Percentiles rank a stretch among this genome's conserved stretches.
Conservation (phyloP, 37 sponge, comb jelly and placozoan species). For the Chondrosia reniformis region DNA sequence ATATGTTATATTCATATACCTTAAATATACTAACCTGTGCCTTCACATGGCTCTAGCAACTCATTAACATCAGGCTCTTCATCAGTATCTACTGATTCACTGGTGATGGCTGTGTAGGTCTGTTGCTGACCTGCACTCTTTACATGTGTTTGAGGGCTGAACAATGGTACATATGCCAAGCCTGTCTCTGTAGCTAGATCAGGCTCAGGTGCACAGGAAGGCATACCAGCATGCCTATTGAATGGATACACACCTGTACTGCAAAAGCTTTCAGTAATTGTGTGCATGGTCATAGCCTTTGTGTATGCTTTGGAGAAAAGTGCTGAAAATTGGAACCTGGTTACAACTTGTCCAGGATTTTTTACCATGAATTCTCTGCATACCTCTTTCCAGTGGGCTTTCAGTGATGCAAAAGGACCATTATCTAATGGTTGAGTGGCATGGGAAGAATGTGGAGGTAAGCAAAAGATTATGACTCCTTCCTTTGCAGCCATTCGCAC, state of each 20-base stretch:
- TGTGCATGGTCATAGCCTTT: neutral
- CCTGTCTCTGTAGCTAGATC: neutral
- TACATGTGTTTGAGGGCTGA: neutral
- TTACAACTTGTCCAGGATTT: conserved; percentile 12
- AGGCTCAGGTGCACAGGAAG: neutral
- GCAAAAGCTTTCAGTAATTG: neutral
- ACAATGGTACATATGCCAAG: neutral
- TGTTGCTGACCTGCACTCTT: neutral
- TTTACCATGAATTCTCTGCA: conserved; percentile 10
- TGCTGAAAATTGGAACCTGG: neutral
- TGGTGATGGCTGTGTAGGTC: neutral
- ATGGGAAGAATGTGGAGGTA: conserved; percentile 34
- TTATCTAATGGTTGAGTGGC: conserved; percentile 25
- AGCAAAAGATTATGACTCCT: neutral
- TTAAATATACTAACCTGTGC: neutral
- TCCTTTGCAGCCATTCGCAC: conserved; percentile 11
- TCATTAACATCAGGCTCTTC: neutral
- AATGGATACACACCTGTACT: neutral
- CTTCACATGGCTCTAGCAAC: neutral
- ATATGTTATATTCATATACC: neutral
- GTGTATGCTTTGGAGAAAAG: neutral
- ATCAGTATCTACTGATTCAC: neutral
- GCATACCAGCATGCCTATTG: neutral
- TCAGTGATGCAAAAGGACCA: conserved; percentile 27
- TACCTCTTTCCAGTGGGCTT: conserved; percentile 15